Evolutionary conservation across 2,113 vertebrate genomes (phyloP).

Genomic region (Alectura lathami): DNA sequence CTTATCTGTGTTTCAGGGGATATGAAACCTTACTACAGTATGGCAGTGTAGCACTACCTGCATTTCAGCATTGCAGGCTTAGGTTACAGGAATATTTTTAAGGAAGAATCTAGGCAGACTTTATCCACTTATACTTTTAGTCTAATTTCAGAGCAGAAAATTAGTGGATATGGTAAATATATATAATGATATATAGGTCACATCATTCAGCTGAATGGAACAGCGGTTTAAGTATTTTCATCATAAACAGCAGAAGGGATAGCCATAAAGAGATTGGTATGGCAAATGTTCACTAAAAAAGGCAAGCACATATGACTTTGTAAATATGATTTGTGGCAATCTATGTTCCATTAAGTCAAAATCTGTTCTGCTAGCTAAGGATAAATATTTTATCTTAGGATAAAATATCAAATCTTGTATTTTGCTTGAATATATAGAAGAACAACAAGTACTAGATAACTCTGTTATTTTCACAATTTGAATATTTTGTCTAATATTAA

Average conservation of each 20-base stretch:
- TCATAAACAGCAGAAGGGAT: background rate
- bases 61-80: background rate
- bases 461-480: background rate
- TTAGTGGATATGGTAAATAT: background rate
- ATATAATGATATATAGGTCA: background rate
- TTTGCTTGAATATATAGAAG: background rate
- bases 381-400: too few species aligned
- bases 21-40: accelerated
- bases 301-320: background rate
- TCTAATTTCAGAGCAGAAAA: background rate
- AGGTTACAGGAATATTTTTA: background rate
- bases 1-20: background rate
- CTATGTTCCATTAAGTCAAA: background rate
- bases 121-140: background rate
- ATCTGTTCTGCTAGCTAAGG: background rate
- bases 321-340: background rate
- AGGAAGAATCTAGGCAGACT: background rate
- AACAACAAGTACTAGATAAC: background rate
- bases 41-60: background rate
- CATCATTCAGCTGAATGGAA: background rate
- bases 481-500: background rate
- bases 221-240: background rate
- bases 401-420: background rate
- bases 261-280: background rate
- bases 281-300: background rate